Evolutionary conservation across 2,113 vertebrate genomes (phyloP).

Genomic region (Ginglymostoma cirratum): DNA sequence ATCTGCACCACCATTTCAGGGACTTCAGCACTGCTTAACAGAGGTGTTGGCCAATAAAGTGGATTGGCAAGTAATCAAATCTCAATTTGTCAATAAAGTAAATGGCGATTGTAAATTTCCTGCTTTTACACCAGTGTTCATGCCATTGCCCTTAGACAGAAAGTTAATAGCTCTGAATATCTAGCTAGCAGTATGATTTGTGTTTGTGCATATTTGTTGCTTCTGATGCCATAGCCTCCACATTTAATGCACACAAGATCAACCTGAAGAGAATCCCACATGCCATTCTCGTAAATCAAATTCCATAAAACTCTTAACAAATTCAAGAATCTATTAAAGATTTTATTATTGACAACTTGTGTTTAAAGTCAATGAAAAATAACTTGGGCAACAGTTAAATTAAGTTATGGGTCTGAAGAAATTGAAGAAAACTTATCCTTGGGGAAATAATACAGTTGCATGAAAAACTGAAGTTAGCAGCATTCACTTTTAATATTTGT

Average conservation of each 20-base stretch:
- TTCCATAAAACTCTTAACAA: neutral
- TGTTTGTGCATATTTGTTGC: neutral
- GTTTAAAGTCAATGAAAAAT: neutral
- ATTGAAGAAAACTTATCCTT: neutral
- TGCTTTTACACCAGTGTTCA: neutral
- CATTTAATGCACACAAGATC: neutral
- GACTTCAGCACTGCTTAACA: neutral
- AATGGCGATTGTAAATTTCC: neutral
- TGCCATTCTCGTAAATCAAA: neutral
- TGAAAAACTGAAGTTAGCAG: neutral
- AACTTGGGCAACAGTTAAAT: neutral
- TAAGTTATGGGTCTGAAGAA: neutral
- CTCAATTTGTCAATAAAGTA: neutral
- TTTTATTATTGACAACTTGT: neutral
- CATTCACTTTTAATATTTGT: neutral
- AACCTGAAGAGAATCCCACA: neutral
- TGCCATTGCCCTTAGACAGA: neutral
- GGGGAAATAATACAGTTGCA: neutral
- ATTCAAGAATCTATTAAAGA: neutral
- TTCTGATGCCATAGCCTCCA: neutral
- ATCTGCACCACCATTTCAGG: neutral
- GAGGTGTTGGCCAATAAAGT: neutral
- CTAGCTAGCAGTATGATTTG: neutral
- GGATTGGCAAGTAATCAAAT: neutral
- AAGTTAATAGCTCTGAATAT: neutral